Conservation (phyloP, 1,140 invertebrate species). For the Drosophila cardini region DNA sequence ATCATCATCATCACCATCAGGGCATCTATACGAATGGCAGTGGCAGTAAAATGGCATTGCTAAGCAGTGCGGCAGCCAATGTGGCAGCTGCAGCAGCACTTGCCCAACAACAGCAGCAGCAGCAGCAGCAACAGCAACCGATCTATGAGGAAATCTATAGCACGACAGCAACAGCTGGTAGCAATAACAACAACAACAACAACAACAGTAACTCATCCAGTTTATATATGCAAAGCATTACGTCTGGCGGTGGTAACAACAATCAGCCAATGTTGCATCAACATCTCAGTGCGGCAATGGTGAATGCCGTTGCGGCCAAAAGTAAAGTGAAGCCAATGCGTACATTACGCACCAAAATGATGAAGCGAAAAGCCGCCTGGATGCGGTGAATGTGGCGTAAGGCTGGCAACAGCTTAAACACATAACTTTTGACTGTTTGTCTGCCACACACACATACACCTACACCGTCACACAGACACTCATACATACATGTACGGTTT, state of each 20-base stretch:
- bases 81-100: slow-evolving; percentile 46
- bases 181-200: slow-evolving; percentile 35
- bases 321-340: slow-evolving; percentile 65
- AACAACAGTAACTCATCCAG: slow-evolving; percentile 29
- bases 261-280: slow-evolving; percentile 37
- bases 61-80: slow-evolving; percentile 74
- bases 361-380: slow-evolving; percentile 81
- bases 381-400: slow-evolving; percentile 79
- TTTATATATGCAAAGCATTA: slow-evolving; percentile 41
- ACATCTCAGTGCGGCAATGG: slow-evolving; percentile 58
- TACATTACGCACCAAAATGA: slow-evolving; percentile 77
- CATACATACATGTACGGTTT: background rate
- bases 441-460: slow-evolving; percentile 17
- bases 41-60: slow-evolving; percentile 74
- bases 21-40: slow-evolving; percentile 65
- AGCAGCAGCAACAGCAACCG: slow-evolving; percentile 48
- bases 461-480: background rate
- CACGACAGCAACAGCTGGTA: slow-evolving; percentile 9
- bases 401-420: slow-evolving; percentile 44
- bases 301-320: slow-evolving; percentile 40
- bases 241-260: background rate
- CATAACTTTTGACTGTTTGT: background rate
- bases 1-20: slow-evolving; percentile 25
- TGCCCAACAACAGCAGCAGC: slow-evolving; percentile 56
- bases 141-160: slow-evolving; percentile 32